Conservation (phyloP, 2,888 invertebrate genomes). For the Noctua janthina region DNA sequence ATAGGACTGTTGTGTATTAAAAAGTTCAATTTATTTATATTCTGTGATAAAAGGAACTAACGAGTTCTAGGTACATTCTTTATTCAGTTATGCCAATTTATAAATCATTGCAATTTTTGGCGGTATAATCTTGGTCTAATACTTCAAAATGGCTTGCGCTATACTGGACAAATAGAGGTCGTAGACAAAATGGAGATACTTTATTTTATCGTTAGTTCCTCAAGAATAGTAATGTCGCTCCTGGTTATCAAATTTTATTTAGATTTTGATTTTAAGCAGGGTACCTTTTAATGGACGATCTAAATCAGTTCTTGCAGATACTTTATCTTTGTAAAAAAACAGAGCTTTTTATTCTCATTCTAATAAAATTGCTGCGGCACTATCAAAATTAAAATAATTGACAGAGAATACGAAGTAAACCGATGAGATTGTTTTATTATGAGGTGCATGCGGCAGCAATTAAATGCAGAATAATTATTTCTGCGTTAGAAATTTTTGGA, state of each 20-base stretch:
- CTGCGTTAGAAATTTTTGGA: not conserved
- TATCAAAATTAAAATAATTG: not conserved
- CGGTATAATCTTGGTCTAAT: not conserved
- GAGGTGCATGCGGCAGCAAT: not conserved
- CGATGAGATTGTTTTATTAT: not conserved
- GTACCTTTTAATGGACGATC: too few relatives aligned
- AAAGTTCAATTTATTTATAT: slow-evolving; percentile 52
- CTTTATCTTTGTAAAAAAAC: not conserved
- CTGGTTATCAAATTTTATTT: not conserved
- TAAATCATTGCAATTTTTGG: not conserved
- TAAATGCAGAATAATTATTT: slow-evolving; percentile 7
- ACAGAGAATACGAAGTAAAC: not conserved
- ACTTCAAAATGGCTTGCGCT: not conserved
- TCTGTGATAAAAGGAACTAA: slow-evolving; percentile 66
- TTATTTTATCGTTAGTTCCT: slow-evolving; percentile 15
- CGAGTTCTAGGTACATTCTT: not conserved
- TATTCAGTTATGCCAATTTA: not conserved
- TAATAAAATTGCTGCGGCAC: not conserved
- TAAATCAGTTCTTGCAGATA: not conserved
- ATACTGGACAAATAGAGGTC: not conserved
- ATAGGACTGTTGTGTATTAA: slow-evolving; percentile 61
- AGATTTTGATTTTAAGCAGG: not conserved
- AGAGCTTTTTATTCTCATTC: not conserved
- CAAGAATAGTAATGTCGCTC: slow-evolving; percentile 36
- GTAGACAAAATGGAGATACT: not conserved